A percentile compares a stretch with the other conserved stretches of the same genome.
These are phyloP conservation scores for Chiroxiphia lanceolata DNA, from an alignment of 2,797 vertebrate species.

Conservation along the genomic window DNA sequence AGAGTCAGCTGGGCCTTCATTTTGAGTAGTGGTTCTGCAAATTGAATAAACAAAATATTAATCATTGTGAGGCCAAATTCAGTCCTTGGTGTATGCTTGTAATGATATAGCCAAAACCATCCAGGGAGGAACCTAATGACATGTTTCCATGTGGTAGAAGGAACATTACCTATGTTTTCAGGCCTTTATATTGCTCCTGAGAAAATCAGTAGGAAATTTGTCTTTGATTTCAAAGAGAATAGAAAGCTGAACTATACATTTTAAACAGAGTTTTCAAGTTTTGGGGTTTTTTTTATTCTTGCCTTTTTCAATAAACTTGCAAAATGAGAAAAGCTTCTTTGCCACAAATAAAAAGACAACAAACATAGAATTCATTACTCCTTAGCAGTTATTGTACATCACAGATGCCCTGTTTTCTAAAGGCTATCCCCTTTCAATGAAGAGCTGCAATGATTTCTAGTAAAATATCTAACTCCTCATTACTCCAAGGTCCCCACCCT, in stretches of 20 bases:
- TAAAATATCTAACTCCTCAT: slow-evolving; percentile 13
- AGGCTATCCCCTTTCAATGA: not conserved
- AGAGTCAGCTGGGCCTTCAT: not conserved
- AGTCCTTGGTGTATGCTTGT: not conserved
- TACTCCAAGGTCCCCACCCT: not conserved
- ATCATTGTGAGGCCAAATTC: not conserved
- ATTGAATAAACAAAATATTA: not conserved
- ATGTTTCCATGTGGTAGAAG: not conserved
- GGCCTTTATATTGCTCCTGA: not conserved
- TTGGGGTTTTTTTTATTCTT: not conserved
- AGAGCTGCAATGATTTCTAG: not conserved
- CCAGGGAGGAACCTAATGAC: not conserved
- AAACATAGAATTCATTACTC: not conserved
- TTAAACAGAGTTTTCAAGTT: not conserved
- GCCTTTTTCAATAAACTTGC: not conserved
- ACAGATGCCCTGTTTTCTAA: not conserved
- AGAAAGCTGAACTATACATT: not conserved
- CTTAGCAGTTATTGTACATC: not conserved
- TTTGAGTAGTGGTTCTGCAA: not conserved
- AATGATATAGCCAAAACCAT: not conserved
- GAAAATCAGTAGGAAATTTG: slow-evolving; percentile 23
- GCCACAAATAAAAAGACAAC: not conserved
- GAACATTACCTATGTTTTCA: not conserved
- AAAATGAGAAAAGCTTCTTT: not conserved
- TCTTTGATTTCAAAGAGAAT: slow-evolving; percentile 7